phyloP scores from a whole-genome alignment of 2,888 invertebrate species.

The Aradus depressus region DNA sequence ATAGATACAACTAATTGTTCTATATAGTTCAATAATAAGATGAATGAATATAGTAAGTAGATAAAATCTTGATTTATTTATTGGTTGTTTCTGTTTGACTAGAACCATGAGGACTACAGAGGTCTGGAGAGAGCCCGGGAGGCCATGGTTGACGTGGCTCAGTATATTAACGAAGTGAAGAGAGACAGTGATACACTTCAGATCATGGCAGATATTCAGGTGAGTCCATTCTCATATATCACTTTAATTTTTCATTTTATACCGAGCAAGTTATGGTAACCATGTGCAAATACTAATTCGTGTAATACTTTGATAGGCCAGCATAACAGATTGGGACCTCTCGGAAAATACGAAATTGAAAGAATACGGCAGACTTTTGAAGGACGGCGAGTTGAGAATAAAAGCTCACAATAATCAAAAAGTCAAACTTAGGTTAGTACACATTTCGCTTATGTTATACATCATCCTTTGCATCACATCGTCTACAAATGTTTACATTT shows the following conservation, averaged over 20 bases:
- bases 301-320: constrained; percentile 42
- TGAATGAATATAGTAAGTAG: too few relatives aligned
- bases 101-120: constrained; percentile 73
- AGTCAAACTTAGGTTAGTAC: constrained; percentile 48
- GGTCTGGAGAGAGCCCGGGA: constrained; percentile 79
- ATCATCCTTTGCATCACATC: background rate
- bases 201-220: constrained; percentile 81
- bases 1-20: too few relatives aligned
- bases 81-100: constrained; percentile 30
- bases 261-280: background rate
- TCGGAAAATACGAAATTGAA: constrained; percentile 69
- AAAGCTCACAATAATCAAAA: constrained; percentile 83
- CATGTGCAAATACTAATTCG: background rate
- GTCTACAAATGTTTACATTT: too few relatives aligned
- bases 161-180: constrained; percentile 96
- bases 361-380: constrained; percentile 81
- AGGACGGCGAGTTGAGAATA: constrained; percentile 89
- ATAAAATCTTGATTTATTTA: too few relatives aligned
- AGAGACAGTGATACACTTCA: constrained; percentile 88
- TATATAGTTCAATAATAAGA: too few relatives aligned
- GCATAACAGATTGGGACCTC: constrained; percentile 70
- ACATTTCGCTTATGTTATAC: background rate
- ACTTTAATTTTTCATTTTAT: background rate
- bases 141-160: constrained; percentile 92
- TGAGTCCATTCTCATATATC: constrained; percentile 31